These are phyloP conservation scores for Corydoras sp. DNA, from an alignment of 2,113 vertebrate species.

Conservation along the genomic window DNA sequence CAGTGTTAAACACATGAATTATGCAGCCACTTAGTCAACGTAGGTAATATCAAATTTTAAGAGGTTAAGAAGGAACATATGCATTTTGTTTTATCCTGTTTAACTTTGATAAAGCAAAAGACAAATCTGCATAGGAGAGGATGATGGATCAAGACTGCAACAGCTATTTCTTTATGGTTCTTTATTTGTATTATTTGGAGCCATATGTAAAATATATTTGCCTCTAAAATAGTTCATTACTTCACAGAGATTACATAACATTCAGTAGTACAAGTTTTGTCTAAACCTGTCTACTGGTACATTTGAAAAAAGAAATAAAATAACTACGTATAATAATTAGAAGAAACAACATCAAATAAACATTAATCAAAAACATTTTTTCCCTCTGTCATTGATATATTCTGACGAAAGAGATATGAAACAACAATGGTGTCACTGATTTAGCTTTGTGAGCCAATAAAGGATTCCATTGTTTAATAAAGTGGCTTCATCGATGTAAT, in stretches of 20 bases:
- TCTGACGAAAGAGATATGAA: neutral
- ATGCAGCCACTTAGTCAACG: no score
- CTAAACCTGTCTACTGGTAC: constrained; percentile 40
- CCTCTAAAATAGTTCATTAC: constrained; percentile 66
- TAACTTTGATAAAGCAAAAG: no score
- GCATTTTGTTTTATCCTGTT: no score
- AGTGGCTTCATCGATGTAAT: neutral
- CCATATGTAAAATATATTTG: constrained; percentile 69
- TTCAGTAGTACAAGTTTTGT: constrained; percentile 50
- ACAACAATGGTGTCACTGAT: neutral
- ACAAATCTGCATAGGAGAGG: neutral
- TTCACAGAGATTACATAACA: constrained; percentile 65
- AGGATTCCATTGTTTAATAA: neutral
- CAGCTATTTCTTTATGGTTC: constrained; percentile 47
- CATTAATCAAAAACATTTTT: constrained; percentile 5
- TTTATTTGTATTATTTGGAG: constrained; percentile 66
- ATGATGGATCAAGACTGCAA: constrained; percentile 7
- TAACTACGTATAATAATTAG: neutral
- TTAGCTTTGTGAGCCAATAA: neutral
- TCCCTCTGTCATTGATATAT: constrained; percentile 8
- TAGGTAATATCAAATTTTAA: no score
- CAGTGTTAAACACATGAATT: no score
- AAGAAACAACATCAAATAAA: constrained; percentile 5
- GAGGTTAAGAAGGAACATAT: no score
- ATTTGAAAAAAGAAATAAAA: constrained; percentile 20